Base-by-base conservation (phyloP, 2,888 invertebrate species). In the Rhagophthalmus giganteus region DNA sequence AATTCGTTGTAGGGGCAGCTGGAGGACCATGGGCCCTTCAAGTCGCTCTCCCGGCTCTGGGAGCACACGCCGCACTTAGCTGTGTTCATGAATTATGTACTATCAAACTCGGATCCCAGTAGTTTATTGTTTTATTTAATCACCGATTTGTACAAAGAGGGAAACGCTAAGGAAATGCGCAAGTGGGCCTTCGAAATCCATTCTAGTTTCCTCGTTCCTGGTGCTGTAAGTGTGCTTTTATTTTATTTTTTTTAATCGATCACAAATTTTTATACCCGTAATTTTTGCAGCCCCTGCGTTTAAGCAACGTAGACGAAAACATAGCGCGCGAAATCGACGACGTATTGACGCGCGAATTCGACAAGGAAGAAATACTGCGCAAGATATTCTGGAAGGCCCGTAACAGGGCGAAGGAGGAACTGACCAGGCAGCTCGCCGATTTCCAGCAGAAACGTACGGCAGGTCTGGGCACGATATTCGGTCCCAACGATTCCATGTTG, bases 111-210 rank as follows among this genome's bases (percentile, higher is more conserved):
- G 63, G 90, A 92, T 77, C 91, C 68, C 40, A 67, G 55, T 68
- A 82, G 81, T 63, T 57, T 74, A 32, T 72, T 82, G 58, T 89
- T 99, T 77, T 93, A 96, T 74, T 82, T 97, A 61, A 85, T 98
- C 69, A 93, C 96, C 55, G 93, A 94, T 72, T 80, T 89, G 42
- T 97, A 91, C 78, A 90, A 91, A 68, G 82, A 87, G 65, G 92
- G 91, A 38, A 86, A 85, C 61, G 80, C 85, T 42, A 89, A 91
- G 76, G 95, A 98, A 69, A 89, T 97, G 84, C 85, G 93, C 45
- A 92, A 95, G 73, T 99, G 98, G 97, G 97, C 97, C 2, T 98
- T 97, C 78, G 98, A 99, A 81, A 94, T 98, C 69, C 94, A 95
- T 77, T 96, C 96, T 60, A 92, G 93, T 67, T 97, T 97, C 79